Evolutionary conservation across 1,140 invertebrate species (phyloP), one percentile per base, ranked within the genome.

Genomic region (Diabrotica virgifera): DNA sequence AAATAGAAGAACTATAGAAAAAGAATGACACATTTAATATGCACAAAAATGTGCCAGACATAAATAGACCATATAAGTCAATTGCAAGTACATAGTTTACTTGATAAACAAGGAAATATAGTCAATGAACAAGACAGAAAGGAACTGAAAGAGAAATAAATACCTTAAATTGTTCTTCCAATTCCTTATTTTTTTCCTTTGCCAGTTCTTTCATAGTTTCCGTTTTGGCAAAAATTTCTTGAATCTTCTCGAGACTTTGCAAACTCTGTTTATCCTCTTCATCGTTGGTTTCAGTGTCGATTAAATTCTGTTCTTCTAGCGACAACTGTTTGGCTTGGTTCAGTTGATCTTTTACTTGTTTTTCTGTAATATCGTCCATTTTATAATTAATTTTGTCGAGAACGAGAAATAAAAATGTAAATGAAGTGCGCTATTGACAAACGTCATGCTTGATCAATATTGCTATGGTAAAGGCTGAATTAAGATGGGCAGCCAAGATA

Each of bases 171-270:
- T 76, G 72, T 9, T 72, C 52, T 40, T 76, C 70, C 5, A 74
- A 63, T 61, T 70, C 54, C 60, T 72, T 46, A 51, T 74, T 63
- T 52, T 69, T 72, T 14, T 64, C 62, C 14, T 73, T 64, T 7
- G 72, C 68, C 7, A 71, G 65, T 36, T 64, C 57, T 57, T 73
- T 69, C 71, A 77, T 76, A 56, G 70, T 63, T 58, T 71, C 67
- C 0, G 77, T 73, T 73, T 77, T 77, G 56, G 71, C 64, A 46
- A 77, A 72, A 36, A 70, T 67, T 12, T 67, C 24, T 56, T 65
- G 64, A 24, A 70, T 70, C 38, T 64, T 62, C 36, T 70, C 60
- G 3, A 69, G 64, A 62, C 52, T 60, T 58, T 24, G 24, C 24
- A 24, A 24, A 24, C 24, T 24, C 24, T 24, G 24, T 24, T 4